phyloP scores from a whole-genome alignment of 2,888 invertebrate species.

The Xylophagus ater region DNA sequence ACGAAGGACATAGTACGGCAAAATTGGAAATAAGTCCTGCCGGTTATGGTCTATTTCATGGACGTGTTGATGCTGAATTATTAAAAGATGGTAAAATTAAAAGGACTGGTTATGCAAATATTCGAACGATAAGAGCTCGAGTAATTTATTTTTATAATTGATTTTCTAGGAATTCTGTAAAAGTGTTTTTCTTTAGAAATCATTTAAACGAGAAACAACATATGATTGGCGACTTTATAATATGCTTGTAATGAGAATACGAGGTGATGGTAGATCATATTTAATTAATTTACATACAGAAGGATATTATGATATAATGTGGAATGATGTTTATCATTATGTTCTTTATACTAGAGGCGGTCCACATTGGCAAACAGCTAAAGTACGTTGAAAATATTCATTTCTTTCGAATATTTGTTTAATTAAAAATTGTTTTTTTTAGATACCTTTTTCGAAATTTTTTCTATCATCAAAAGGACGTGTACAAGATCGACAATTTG shows the following conservation, averaged over 20 bases:
- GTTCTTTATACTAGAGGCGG: slow-evolving; percentile 89
- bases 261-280: slow-evolving; percentile 93
- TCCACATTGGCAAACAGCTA: slow-evolving; percentile 93
- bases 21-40: slow-evolving; percentile 52
- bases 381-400: too few species aligned
- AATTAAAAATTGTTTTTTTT: slow-evolving; percentile 33
- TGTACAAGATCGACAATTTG: slow-evolving; percentile 68
- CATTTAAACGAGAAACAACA: slow-evolving; percentile 60
- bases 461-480: slow-evolving; percentile 70
- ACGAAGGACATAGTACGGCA: slow-evolving; percentile 64
- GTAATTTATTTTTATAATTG: slow-evolving; percentile 36
- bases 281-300: slow-evolving; percentile 65
- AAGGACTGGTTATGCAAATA: slow-evolving; percentile 70
- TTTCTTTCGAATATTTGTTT: not conserved
- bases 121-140: slow-evolving; percentile 54
- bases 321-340: slow-evolving; percentile 81
- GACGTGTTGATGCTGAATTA: slow-evolving; percentile 53
- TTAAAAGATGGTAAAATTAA: slow-evolving; percentile 73
- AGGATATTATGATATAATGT: slow-evolving; percentile 71
- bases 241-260: slow-evolving; percentile 58
- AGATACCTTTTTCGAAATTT: slow-evolving; percentile 94
- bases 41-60: slow-evolving; percentile 63
- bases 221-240: slow-evolving; percentile 72
- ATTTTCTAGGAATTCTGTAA: not conserved
- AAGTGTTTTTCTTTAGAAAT: slow-evolving; percentile 49